Base-by-base conservation (phyloP, 1,140 invertebrate genomes). In the Drosophila trapezifrons region DNA sequence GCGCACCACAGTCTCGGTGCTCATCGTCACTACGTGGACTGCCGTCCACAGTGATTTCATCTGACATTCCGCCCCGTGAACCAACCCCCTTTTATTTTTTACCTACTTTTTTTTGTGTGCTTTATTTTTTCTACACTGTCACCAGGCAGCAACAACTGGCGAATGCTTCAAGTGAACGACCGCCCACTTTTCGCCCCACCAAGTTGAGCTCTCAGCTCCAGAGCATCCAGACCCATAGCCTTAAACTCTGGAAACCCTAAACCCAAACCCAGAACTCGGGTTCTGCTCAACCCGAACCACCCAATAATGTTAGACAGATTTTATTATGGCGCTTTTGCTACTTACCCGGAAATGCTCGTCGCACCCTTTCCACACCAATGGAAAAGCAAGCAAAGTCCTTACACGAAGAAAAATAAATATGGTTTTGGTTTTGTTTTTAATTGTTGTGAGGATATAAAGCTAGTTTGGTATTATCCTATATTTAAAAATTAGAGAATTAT, bases 311-410 rank as follows among this genome's bases (percentile, higher is more conserved):
- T 82, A 83, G 83, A 83, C 79, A 79, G 79, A 83, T 86, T 86
- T 87, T 79, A 76, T 87, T 76, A 82, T 52, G 70, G 78, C 66
- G 65, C 70, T 71, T 64, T 75, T 67, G 69, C 82, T 72, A 83
- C 83, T 83, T 86, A 80, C 79, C 84, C 79, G 83, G 84, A 89
- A 87, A 80, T 71, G 52, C 60, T 59, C 17, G 76, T 65, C 71
- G 54, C 58, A 69, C 72, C 80, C 80, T 71, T 80, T 71, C 69
- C 51, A 78, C 60, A 27, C n/a, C 43, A 38, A 66, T 22, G 57
- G 27, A 55, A 57, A 38, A 15, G 49, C 49, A 52, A 18, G 49
- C 49, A 35, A 52, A 35, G 29, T 47, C 27, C 32, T 37, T 42
- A 58, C 25, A 57, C 17, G 1, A 10, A 29, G 12, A 63, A 20